These are phyloP conservation scores for Micromussa lordhowensis DNA, from an alignment of 92 coral and sea anemone species.

Conservation along the genomic window DNA sequence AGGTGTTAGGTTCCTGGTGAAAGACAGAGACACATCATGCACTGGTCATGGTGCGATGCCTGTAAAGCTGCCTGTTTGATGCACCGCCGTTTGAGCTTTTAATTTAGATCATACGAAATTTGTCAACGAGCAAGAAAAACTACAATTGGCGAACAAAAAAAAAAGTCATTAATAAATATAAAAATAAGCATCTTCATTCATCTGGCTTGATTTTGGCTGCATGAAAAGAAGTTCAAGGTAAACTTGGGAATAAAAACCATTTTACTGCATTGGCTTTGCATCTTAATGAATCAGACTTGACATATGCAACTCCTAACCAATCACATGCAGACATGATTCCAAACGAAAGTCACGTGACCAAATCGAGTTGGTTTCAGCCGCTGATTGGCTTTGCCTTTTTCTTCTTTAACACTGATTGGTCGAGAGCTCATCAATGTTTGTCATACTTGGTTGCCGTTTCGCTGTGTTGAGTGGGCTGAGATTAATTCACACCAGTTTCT, in stretches of 20 bases:
- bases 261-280: not conserved
- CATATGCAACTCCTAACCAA: not conserved
- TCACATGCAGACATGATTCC: not conserved
- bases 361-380: not conserved
- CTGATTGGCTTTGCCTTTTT: not conserved
- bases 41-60: not conserved
- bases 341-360: not conserved
- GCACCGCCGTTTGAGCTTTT: not conserved
- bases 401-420: not conserved
- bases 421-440: not conserved
- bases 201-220: not conserved
- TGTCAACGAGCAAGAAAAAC: not conserved
- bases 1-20: not conserved
- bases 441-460: not conserved
- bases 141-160: not conserved
- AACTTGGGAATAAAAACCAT: not conserved
- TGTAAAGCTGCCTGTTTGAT: not conserved
- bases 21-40: not conserved
- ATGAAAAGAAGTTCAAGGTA: not conserved
- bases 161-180: slow-evolving; percentile 11
- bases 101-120: not conserved
- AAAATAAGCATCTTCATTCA: slow-evolving; percentile 13
- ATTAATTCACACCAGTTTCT: slow-evolving; percentile 17
- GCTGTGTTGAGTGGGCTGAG: not conserved
- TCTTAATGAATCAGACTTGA: not conserved